Evolutionary conservation across 2,113 vertebrate genomes (phyloP).

Genomic region (Malurus cyaneus): DNA sequence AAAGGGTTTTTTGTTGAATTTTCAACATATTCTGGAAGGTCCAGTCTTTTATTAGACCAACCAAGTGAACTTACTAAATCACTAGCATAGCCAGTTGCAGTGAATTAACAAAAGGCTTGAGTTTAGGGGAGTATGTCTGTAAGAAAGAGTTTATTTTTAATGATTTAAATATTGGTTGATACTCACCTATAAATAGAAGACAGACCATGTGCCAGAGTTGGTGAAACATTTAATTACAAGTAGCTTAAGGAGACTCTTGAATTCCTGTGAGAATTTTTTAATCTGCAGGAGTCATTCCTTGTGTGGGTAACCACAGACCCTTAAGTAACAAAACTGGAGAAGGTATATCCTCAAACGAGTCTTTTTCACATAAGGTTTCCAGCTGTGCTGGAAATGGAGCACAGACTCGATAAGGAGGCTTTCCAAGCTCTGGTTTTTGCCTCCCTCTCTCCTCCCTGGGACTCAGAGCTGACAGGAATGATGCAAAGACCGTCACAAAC

Average conservation of each 20-base stretch:
- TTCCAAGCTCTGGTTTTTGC: neutral
- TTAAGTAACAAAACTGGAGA: neutral
- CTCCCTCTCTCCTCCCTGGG: neutral
- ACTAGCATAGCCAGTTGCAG: neutral
- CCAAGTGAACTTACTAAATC: neutral
- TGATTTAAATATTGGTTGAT: neutral
- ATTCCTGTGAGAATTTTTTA: neutral
- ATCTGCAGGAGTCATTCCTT: neutral
- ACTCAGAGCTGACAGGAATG: neutral
- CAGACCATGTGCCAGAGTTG: neutral
- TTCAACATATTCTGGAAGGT: neutral
- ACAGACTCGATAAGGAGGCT: neutral
- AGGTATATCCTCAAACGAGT: neutral
- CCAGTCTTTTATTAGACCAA: neutral
- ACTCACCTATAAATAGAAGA: neutral
- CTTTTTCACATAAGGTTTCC: neutral
- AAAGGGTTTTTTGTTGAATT: neutral
- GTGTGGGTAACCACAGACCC: neutral
- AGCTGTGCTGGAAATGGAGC: neutral
- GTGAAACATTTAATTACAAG: neutral
- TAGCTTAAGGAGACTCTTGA: neutral
- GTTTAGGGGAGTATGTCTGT: neutral
- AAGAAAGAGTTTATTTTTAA: neutral
- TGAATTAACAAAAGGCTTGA: neutral
- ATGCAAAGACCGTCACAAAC: neutral